phyloP scores from a whole-genome alignment of 2,888 invertebrate species.

The Acleris sparsana region DNA sequence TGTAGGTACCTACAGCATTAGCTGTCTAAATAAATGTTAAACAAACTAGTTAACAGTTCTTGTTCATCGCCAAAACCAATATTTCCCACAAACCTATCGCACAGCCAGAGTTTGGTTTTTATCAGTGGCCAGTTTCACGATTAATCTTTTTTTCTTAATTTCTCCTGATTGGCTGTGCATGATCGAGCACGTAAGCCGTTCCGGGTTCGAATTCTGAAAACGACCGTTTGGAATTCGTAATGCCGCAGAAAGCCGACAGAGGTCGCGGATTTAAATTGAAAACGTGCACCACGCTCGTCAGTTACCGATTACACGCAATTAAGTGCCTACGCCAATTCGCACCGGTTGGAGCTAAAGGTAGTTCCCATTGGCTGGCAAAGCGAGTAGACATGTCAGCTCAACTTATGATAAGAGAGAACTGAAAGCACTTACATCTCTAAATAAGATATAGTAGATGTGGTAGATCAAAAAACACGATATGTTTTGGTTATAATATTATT shows the following conservation, averaged over 20 bases:
- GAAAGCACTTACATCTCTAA: background rate
- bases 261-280: constrained; percentile 54
- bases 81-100: constrained; percentile 7
- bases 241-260: constrained; percentile 39
- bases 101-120: background rate
- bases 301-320: constrained; percentile 61
- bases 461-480: background rate
- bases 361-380: constrained; percentile 8
- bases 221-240: constrained; percentile 40
- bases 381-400: background rate
- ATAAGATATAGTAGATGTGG: background rate
- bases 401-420: background rate
- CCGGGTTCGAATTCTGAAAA: constrained; percentile 29
- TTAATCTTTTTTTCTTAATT: constrained; percentile 15
- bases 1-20: background rate
- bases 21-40: background rate
- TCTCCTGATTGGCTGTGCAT: constrained; percentile 20
- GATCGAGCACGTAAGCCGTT: constrained; percentile 30
- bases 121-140: constrained; percentile 6
- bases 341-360: constrained; percentile 34
- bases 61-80: background rate
- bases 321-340: constrained; percentile 50
- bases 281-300: constrained; percentile 64
- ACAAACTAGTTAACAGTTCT: background rate
- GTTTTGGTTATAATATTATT: no score